Evolutionary conservation across 2,888 invertebrate species (phyloP).

Genomic region (Cataglyphis cursor): DNA sequence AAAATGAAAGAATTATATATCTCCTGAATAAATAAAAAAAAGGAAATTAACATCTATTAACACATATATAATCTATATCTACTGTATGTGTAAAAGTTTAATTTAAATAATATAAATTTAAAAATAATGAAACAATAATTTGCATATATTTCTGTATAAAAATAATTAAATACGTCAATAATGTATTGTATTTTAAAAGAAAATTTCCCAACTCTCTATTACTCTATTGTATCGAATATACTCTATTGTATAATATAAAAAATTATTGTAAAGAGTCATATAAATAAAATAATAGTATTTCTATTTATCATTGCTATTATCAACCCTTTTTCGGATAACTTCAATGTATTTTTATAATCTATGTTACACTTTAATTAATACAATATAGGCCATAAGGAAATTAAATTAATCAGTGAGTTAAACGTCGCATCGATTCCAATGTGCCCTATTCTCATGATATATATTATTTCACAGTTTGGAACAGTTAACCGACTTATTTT

Average conservation of each 20-base stretch:
- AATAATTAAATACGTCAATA: constrained; percentile 12
- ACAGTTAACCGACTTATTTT: constrained; percentile 37
- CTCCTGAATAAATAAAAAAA: not conserved
- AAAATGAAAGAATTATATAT: not conserved
- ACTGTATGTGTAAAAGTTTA: not conserved
- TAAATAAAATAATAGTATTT: constrained; percentile 21
- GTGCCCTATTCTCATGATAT: constrained; percentile 13
- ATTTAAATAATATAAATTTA: constrained; percentile 33
- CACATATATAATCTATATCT: not conserved
- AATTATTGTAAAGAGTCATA: constrained; percentile 12
- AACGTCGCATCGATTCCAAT: constrained; percentile 31
- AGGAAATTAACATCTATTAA: not conserved
- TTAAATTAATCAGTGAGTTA: constrained; percentile 40
- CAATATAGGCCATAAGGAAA: constrained; percentile 48
- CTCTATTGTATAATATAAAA: constrained; percentile 25
- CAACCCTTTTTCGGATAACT: constrained; percentile 26
- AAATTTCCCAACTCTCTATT: not conserved
- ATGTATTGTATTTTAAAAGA: not conserved
- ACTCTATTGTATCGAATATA: too few relatives aligned
- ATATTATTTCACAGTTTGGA: constrained; percentile 41
- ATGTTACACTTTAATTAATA: constrained; percentile 45
- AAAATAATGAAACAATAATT: not conserved
- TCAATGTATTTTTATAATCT: constrained; percentile 46
- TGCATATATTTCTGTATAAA: constrained; percentile 4
- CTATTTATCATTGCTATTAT: constrained; percentile 14